A percentile compares a stretch with the other conserved stretches of the same genome.
Evolutionary conservation across 2,797 vertebrate genomes (phyloP).

Genomic region (Spheniscus humboldti): DNA sequence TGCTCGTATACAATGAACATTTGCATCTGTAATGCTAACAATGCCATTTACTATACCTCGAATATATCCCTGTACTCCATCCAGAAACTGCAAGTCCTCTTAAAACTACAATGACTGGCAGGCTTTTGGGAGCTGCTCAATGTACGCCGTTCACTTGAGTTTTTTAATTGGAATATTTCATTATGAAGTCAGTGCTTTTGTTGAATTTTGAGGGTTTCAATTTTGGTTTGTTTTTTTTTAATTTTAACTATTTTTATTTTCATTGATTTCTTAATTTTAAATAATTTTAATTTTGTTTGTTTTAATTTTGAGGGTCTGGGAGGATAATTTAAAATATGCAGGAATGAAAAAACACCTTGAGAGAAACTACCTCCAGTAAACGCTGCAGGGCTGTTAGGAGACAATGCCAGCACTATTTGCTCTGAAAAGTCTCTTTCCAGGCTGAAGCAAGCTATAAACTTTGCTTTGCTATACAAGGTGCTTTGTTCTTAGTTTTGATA

Average conservation of each 20-base stretch:
- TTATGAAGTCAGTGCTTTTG: not conserved
- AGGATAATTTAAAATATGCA: not conserved
- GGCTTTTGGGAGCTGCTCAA: not conserved
- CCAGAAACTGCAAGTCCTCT: not conserved
- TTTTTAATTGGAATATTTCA: not conserved
- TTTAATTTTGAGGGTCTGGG: not conserved
- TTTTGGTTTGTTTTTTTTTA: no score
- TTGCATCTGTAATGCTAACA: not conserved
- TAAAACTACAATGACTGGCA: not conserved
- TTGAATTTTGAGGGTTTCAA: not conserved
- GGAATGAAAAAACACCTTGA: not conserved
- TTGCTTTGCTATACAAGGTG: slow-evolving; percentile 25
- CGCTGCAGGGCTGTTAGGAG: not conserved
- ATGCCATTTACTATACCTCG: not conserved
- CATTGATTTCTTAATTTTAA: no score
- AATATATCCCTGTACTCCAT: not conserved
- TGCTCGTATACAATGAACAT: not conserved
- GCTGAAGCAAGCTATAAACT: not conserved
- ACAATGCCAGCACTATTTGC: not conserved
- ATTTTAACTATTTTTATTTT: no score
- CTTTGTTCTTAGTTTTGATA: slow-evolving; percentile 23
- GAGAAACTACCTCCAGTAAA: slow-evolving; percentile 22
- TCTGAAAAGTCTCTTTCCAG: not conserved
- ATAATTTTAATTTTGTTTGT: no score
- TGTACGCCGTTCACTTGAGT: not conserved